Percentiles rank a stretch among this genome's conserved stretches.
Conservation (phyloP, 2,797 vertebrate species). For the Epinephelus malabaricus region DNA sequence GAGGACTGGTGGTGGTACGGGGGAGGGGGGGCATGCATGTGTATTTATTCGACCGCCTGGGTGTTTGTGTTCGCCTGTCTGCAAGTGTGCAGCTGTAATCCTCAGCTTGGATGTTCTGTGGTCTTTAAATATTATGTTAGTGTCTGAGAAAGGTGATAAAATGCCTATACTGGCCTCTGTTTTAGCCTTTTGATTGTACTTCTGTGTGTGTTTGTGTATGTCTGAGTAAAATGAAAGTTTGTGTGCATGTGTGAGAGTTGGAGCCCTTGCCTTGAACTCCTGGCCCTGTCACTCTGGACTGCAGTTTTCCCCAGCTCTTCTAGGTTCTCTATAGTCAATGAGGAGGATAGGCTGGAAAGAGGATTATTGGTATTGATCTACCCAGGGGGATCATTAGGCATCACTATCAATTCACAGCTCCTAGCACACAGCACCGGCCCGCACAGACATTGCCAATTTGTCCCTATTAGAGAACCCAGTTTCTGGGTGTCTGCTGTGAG, state of each 20-base stretch:
- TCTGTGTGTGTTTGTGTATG: conserved; percentile 25
- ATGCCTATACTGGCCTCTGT: conserved; percentile 33
- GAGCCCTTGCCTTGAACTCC: conserved; percentile 73
- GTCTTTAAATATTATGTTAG: conserved; percentile 49
- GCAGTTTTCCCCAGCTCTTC: conserved; percentile 81
- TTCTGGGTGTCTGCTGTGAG: conserved; percentile 94
- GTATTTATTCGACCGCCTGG: conserved; percentile 50
- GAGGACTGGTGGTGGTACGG: background rate
- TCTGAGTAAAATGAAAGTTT: conserved; percentile 48
- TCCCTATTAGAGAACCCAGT: conserved; percentile 97
- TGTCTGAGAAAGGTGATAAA: conserved; percentile 30
- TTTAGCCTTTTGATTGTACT: conserved; percentile 15
- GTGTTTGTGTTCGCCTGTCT: conserved; percentile 44
- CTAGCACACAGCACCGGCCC: conserved; percentile 93
- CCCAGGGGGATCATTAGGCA: conserved; percentile 99
- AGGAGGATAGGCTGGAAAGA: conserved; percentile 96
- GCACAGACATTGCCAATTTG: conserved; percentile 99
- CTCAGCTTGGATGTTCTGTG: conserved; percentile 12
- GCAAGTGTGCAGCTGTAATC: conserved; percentile 34
- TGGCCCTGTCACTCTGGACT: conserved; percentile 77
- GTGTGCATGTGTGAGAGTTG: conserved; percentile 42
- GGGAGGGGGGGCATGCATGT: background rate
- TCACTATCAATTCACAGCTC: conserved; percentile 99
- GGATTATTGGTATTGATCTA: conserved; percentile 99
- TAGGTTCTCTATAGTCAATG: conserved; percentile 92